Evolutionary conservation across 2,113 vertebrate species (phyloP).

Genomic region (Bettongia penicillata): DNA sequence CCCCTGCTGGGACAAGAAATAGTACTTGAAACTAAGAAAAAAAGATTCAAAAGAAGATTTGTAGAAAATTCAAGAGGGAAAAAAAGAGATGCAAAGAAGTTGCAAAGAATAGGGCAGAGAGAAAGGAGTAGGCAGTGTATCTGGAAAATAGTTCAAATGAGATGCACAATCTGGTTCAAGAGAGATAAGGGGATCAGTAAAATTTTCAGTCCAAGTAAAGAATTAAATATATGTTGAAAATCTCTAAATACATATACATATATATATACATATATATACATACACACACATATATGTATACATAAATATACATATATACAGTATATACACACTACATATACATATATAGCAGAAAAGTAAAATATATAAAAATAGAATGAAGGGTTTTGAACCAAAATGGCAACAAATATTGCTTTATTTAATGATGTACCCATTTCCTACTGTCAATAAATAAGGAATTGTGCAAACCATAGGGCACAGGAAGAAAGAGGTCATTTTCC

Average conservation of each 20-base stretch:
- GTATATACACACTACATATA: no score
- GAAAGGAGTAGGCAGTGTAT: background rate
- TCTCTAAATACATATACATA: background rate
- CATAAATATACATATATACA: background rate
- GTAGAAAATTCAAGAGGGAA: background rate
- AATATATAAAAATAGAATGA: slow-evolving; percentile 50
- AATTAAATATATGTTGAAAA: background rate
- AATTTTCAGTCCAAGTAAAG: background rate
- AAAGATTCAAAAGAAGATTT: background rate
- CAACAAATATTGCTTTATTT: slow-evolving; percentile 51
- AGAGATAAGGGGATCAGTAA: background rate
- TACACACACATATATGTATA: background rate
- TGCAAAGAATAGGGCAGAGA: background rate
- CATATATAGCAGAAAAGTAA: background rate
- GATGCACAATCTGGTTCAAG: background rate
- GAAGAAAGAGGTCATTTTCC: slow-evolving; percentile 18
- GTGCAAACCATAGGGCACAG: background rate
- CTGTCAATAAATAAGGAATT: slow-evolving; percentile 42
- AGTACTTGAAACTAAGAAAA: background rate
- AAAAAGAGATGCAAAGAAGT: background rate
- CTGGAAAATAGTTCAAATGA: background rate
- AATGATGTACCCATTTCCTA: background rate
- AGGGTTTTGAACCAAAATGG: slow-evolving; percentile 4
- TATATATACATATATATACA: background rate
- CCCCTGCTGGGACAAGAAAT: background rate